Conservation (phyloP, 92 coral and sea anemone genomes). For the Porites cylindrica region DNA sequence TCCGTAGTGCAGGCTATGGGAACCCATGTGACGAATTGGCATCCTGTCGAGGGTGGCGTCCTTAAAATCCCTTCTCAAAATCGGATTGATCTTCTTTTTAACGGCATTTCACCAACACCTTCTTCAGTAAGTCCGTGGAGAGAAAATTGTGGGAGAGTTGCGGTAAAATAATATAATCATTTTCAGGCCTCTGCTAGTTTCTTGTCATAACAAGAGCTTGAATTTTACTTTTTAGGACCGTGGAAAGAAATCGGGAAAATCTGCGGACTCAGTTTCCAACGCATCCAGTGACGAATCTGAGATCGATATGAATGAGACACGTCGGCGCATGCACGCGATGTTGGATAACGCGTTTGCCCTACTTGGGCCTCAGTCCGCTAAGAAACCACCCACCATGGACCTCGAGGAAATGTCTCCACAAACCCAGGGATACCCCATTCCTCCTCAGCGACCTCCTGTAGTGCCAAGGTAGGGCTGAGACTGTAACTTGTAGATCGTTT, state of each 20-base stretch:
- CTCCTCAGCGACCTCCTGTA: slow-evolving; percentile 62
- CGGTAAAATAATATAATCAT: too few relatives aligned
- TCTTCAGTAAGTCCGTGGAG: too few relatives aligned
- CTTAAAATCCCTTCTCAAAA: too few relatives aligned
- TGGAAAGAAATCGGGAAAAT: slow-evolving; percentile 34
- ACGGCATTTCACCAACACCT: too few relatives aligned
- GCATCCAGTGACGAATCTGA: slow-evolving; percentile 81
- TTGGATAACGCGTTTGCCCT: slow-evolving; percentile 95
- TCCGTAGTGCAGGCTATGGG: too few relatives aligned
- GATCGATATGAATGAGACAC: slow-evolving; percentile 96
- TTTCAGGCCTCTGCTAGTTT: too few relatives aligned
- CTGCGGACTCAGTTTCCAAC: slow-evolving; percentile 50
- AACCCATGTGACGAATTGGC: too few relatives aligned
- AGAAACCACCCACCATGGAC: slow-evolving; percentile 65
- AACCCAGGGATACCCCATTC: slow-evolving; percentile 30
- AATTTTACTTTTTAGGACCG: neutral
- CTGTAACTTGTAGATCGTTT: neutral
- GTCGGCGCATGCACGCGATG: slow-evolving; percentile 92
- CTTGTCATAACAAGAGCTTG: neutral
- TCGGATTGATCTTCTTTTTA: too few relatives aligned
- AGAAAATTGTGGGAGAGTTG: too few relatives aligned
- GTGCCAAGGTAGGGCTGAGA: slow-evolving; percentile 52
- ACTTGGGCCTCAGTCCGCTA: slow-evolving; percentile 78
- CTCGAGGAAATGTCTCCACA: slow-evolving; percentile 43
- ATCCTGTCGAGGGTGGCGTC: too few relatives aligned